phyloP scores from a whole-genome alignment of 2,113 vertebrate species.

The Carassius auratus region DNA sequence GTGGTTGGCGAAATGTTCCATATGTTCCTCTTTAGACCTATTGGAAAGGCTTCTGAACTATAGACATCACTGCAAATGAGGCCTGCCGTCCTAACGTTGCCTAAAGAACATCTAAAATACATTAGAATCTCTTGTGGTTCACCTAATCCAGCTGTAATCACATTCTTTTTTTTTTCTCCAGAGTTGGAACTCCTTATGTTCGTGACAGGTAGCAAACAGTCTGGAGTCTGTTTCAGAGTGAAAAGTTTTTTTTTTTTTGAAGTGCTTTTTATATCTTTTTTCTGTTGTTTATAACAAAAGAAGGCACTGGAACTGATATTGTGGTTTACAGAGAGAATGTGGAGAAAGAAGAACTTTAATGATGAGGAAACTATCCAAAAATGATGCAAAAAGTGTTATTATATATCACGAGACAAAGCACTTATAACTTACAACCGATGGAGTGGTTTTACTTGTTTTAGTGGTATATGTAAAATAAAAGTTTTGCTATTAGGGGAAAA shows the following conservation, averaged over 20 bases:
- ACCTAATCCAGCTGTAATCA: slow-evolving; percentile 39
- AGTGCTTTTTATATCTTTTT: slow-evolving; percentile 14
- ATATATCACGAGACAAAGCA: slow-evolving; percentile 12
- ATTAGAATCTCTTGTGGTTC: slow-evolving; percentile 33
- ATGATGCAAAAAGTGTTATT: background rate
- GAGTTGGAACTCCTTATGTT: slow-evolving; percentile 56
- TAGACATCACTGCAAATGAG: slow-evolving; percentile 33
- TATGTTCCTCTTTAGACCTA: slow-evolving; percentile 33
- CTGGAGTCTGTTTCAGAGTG: slow-evolving; percentile 56
- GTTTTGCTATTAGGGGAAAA: slow-evolving; percentile 18
- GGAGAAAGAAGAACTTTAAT: slow-evolving; percentile 13
- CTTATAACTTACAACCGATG: background rate
- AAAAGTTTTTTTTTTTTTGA: slow-evolving; percentile 44
- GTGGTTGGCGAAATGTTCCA: slow-evolving; percentile 42
- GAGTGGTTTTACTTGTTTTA: slow-evolving; percentile 21
- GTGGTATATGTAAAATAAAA: slow-evolving; percentile 30
- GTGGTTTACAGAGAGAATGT: slow-evolving; percentile 42
- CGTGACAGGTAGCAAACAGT: slow-evolving; percentile 56
- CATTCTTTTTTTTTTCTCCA: slow-evolving; percentile 16
- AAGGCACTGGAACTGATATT: slow-evolving; percentile 76
- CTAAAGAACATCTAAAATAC: slow-evolving; percentile 30
- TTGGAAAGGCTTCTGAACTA: slow-evolving; percentile 6
- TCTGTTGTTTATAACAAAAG: slow-evolving; percentile 49
- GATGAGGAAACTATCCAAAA: slow-evolving; percentile 29
- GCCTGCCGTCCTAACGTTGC: background rate